Evolutionary conservation across 35 echinoderm and acorn worm species (phyloP), one percentile per base, ranked within the genome.

Genomic region (Ptychodera flava): DNA sequence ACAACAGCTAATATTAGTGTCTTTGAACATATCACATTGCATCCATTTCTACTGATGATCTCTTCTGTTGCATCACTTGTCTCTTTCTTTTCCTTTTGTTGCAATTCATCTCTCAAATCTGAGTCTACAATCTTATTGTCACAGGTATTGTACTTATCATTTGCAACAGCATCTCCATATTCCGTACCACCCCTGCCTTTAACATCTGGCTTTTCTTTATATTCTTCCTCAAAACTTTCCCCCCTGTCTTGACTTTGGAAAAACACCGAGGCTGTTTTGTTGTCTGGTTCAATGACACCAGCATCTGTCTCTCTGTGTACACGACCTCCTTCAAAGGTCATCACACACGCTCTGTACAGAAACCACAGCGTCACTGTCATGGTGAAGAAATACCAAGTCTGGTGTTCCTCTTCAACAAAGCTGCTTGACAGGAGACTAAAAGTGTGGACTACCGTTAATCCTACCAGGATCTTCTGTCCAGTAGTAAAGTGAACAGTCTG

Each of bases 341-440:
- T 12, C 22, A 64, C 22, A n/a, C n/a, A n/a, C 22, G 45, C 45
- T 64, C 22, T 64, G 45, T 64, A 64, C 6, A 64, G 6, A 64
- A 64, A 64, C 6, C 22, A 64, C 45, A 99, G 45, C 32, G 90
- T 84, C 31, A 99, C 75, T 27, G 92, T 99, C 29, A 88, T 91
- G 30, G 96, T 91, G 15, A 90, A 78, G 88, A 99, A 94, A 81
- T 99, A 99, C 96, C 96, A 99, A 0, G 96, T 99, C 79, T 99
- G 96, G 35, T 99, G 96, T 77, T 99, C 96, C 33, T 99, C 96
- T 77, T 99, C 96, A 29, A 94, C 90, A 86, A 99, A 99, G 86
- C 96, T 99, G 77, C 96, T 99, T 45, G 96, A 89, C 16, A 91
- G 34, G 64, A 99, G 93, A 85, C 88, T 94, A 76, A 86, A 64